Evolutionary conservation across 2,888 invertebrate species (phyloP).

Genomic region (Ethmia dodecea): DNA sequence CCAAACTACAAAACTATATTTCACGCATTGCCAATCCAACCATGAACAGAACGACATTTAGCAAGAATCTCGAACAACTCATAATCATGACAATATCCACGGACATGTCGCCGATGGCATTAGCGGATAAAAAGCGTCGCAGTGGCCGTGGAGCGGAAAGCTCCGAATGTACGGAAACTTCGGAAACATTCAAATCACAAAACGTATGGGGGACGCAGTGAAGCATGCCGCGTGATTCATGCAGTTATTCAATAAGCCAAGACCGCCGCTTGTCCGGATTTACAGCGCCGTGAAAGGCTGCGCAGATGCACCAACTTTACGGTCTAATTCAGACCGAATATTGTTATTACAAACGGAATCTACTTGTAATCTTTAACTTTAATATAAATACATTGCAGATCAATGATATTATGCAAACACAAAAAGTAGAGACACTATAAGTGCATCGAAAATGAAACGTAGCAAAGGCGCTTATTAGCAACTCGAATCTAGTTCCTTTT

Average conservation of each 20-base stretch:
- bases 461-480: too few species aligned
- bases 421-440: too few species aligned
- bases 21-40: too few species aligned
- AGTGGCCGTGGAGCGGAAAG: slow-evolving; percentile 42
- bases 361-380: too few species aligned
- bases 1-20: too few species aligned
- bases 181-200: too few species aligned
- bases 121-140: slow-evolving; percentile 49
- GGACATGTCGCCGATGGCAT: slow-evolving; percentile 54
- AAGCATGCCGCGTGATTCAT: slow-evolving; percentile 64
- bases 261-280: slow-evolving; percentile 37
- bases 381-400: too few species aligned
- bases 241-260: slow-evolving; percentile 68
- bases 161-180: slow-evolving; percentile 8
- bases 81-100: slow-evolving; percentile 48
- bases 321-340: too few species aligned
- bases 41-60: slow-evolving; percentile 24
- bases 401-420: too few species aligned
- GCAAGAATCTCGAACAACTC: slow-evolving; percentile 25
- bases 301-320: slow-evolving; percentile 27
- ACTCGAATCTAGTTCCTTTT: too few species aligned
- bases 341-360: too few species aligned
- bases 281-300: slow-evolving; percentile 40
- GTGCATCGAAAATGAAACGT: too few species aligned
- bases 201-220: slow-evolving; percentile 57